Evolutionary conservation across 2,888 invertebrate genomes (phyloP), one percentile per base, ranked within the genome.

Genomic region (Epirrita christyi): DNA sequence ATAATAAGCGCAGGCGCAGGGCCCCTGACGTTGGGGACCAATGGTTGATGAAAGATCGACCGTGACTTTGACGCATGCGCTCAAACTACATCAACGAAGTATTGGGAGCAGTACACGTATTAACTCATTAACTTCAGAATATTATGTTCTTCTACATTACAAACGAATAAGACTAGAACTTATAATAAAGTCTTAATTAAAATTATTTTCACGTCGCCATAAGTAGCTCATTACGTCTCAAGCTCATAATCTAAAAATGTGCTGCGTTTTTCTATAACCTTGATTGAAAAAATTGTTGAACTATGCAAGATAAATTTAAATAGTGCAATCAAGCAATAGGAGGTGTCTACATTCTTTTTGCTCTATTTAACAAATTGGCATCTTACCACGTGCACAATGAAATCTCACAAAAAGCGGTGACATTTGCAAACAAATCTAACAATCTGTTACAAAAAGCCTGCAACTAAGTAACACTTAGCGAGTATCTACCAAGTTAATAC

Each of bases 401-500:
- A 13, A 11, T 28, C 7, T 56, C 50, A 53, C 51, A 57, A 55
- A 50, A 64, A 56, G 48, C 55, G 62, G 55, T 59, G 60, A 53
- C 59, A 66, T 51, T 62, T 62, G 48, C 64, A 60, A 58, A 61
- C 51, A 58, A 57, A 64, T 60, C 55, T 57, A 72, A 74, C 66
- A 66, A 56, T 48, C 50, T 47, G 56, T 71, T 67, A 71, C 72
- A 78, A 76, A 76, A 77, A 75, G 69, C 59, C 70, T 59, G 63
- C 64, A 60, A 64, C 67, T 60, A 65, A 67, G 63, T 59, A 70
- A 74, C 73, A 71, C 70, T 73, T 58, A 56, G 55, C 58, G 67
- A 70, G 71, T 70, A 72, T 67, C 69, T 73, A 71, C 72, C 57
- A 54, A 56, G 72, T 69, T 79, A 78, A 78, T 79, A 76, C 73